phyloP scores from a whole-genome alignment of 2,113 vertebrate genomes.

The Okapia johnstoni region DNA sequence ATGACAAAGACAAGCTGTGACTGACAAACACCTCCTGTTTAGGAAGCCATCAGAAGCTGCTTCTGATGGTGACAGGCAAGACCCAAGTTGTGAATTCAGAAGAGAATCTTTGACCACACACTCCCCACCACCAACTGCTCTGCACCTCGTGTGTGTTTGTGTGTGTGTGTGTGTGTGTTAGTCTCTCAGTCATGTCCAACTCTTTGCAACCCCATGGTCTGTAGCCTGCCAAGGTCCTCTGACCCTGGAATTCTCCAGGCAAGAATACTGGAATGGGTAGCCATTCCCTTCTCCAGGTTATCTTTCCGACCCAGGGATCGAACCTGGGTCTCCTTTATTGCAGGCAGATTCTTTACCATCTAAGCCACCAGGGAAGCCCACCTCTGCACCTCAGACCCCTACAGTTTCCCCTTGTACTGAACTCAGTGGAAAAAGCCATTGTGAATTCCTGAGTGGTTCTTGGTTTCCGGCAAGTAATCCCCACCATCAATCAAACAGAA shows the following conservation, averaged over 20 bases:
- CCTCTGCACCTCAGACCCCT: neutral
- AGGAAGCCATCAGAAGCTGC: neutral
- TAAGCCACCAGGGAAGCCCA: neutral
- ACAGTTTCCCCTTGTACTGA: neutral
- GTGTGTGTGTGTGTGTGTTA: neutral
- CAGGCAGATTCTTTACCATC: neutral
- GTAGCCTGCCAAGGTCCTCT: neutral
- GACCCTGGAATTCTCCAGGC: neutral
- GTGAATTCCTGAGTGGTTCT: neutral
- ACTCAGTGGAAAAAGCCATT: neutral
- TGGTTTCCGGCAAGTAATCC: neutral
- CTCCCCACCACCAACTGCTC: rapidly evolving
- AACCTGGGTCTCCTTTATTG: neutral
- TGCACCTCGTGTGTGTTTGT: rapidly evolving
- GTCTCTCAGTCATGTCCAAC: neutral
- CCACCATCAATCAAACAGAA: neutral
- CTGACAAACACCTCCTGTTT: neutral
- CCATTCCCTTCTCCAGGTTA: neutral
- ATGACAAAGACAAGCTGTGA: neutral
- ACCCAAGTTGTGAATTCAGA: neutral
- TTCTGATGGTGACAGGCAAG: neutral
- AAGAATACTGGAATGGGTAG: neutral
- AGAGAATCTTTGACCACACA: rapidly evolving
- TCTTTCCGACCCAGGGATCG: neutral
- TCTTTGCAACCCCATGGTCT: neutral